Evolutionary conservation across 2,888 invertebrate species (phyloP).

Genomic region (Andrena bicolor): DNA sequence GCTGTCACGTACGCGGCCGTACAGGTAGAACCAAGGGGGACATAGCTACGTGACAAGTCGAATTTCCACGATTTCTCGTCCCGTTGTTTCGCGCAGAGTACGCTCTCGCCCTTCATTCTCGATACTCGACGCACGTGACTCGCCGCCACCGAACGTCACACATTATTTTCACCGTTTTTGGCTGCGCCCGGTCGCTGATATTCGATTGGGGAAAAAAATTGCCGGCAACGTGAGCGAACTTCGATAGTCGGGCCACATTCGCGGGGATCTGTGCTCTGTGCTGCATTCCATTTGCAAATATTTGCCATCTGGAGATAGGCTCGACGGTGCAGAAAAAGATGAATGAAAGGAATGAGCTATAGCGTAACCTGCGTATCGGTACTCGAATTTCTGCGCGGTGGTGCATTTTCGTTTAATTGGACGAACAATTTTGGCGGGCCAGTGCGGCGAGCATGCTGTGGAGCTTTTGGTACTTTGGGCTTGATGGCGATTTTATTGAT

Average conservation of each 20-base stretch:
- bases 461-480: no score
- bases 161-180: conserved; percentile 50
- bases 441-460: no score
- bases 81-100: conserved; percentile 11
- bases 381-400: neutral
- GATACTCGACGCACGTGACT: neutral
- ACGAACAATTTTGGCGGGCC: no score
- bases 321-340: neutral
- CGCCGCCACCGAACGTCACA: conserved; percentile 16
- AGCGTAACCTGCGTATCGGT: neutral
- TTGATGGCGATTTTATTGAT: no score
- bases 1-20: conserved; percentile 56
- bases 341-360: neutral
- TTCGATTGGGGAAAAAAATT: conserved; percentile 39
- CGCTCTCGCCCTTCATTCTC: conserved; percentile 11
- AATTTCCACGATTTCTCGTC: conserved; percentile 34
- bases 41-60: conserved; percentile 46
- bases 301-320: neutral
- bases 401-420: neutral
- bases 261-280: neutral
- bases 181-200: conserved; percentile 3
- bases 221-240: conserved; percentile 28
- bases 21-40: conserved; percentile 13
- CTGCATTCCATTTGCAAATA: conserved; percentile 20
- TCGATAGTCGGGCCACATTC: neutral